Base-by-base conservation (phyloP, 2,797 vertebrate genomes). In the Pelodytes ibericus region DNA sequence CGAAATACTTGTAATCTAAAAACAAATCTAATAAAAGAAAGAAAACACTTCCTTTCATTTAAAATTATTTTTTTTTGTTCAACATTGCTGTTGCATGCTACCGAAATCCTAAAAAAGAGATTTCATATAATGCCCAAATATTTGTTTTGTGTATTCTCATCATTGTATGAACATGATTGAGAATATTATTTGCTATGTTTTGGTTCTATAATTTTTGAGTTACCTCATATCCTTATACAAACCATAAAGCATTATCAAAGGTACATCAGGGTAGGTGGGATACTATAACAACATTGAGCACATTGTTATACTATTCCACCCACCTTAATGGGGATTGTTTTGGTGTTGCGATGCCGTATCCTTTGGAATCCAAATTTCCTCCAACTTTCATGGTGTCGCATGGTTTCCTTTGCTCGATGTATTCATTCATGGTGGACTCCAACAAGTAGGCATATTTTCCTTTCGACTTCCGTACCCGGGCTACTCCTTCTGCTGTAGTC, bases 241-340 rank as follows among this genome's bases (percentile, higher is more conserved):
- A 99, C 97, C 98, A 95, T 95, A 83, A 94, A 93, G 94, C 86
- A 95, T 95, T 94, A 95, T 95, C 92, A 97, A 95, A 97, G 95
- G 96, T 95, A 98, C 97, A 99, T 99, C 98, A 99, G 98, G 98
- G 98, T 98, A 99, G 98, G 97, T 99, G 98, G 98, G 96, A 98
- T 99, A 99, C 96, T 99, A 99, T 99, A 99, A 99, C 97, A 99
- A 99, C 96, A 99, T 98, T 95, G 91, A 92, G 93, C 95, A 99
- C 95, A 99, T 99, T 99, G 98, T 99, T 99, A 99, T 99, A 99
- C 97, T 99, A 99, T 98, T 99, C 98, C 98, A 99, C 98, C 98
- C 98, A 99, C 98, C 98, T 99, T 99, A 99, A 99, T 99, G 97
- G 95, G 91, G 98, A 99, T 96, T 95, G 96, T 95, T 99, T 99